Conservation (phyloP, 2,888 invertebrate genomes). For the Cabera pusaria region DNA sequence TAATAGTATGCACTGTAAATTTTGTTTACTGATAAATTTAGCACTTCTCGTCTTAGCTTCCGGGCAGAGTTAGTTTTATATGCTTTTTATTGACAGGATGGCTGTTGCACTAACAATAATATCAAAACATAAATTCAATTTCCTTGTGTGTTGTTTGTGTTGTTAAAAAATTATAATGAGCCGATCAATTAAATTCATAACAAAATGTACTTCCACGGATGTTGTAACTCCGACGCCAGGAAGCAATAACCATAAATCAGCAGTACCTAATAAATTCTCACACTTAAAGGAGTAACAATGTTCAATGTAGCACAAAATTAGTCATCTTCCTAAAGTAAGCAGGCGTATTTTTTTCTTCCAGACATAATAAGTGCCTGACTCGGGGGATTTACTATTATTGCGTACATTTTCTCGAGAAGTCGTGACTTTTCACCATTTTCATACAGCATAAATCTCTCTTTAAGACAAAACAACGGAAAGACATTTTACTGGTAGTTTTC, state of each 20-base stretch:
- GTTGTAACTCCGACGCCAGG: conserved; percentile 6
- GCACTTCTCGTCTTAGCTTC: too few relatives aligned
- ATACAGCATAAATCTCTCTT: conserved; percentile 25
- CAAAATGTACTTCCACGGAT: conserved; percentile 11
- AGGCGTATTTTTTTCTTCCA: conserved; percentile 10
- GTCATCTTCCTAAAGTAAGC: conserved; percentile 18
- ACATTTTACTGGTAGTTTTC: conserved; percentile 13
- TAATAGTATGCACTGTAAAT: too few relatives aligned
- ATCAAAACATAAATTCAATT: neutral
- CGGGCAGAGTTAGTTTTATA: too few relatives aligned
- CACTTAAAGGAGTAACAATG: conserved; percentile 5
- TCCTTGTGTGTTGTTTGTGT: neutral
- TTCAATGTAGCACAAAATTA: conserved; percentile 21
- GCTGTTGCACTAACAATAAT: too few relatives aligned
- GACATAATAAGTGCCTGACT: conserved; percentile 15
- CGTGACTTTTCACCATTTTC: conserved; percentile 29
- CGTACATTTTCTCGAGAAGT: conserved; percentile 21
- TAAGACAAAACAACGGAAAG: conserved; percentile 23
- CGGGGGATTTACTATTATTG: conserved; percentile 30
- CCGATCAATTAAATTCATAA: conserved; percentile 7
- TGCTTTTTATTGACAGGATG: too few relatives aligned
- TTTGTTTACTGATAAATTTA: too few relatives aligned
- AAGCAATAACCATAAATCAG: conserved; percentile 17
- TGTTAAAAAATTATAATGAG: conserved; percentile 1
- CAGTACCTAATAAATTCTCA: conserved; percentile 5